phyloP scores from a whole-genome alignment of 2,113 vertebrate species.

The Lanius ludovicianus region DNA sequence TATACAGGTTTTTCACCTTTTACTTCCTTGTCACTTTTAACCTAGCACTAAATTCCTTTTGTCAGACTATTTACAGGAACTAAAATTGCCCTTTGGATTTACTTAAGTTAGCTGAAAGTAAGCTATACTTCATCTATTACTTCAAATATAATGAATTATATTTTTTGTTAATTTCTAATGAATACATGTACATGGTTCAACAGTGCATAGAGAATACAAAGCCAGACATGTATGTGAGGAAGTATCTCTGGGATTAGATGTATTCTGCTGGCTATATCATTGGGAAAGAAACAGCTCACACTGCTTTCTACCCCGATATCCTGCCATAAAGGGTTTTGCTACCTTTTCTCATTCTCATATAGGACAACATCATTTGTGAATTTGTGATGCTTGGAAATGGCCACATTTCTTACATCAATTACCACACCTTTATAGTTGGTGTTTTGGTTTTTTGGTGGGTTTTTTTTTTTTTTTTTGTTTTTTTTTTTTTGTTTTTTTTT shows the following conservation, averaged over 20 bases:
- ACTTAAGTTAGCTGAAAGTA: not conserved
- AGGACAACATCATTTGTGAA: not conserved
- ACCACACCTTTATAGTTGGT: not conserved
- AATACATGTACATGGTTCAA: not conserved
- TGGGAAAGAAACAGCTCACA: not conserved
- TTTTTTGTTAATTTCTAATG: not conserved
- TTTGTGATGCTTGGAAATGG: not conserved
- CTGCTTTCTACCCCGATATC: not conserved
- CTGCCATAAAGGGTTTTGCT: not conserved
- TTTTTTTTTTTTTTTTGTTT: not conserved
- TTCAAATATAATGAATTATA: not conserved
- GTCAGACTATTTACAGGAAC: not conserved
- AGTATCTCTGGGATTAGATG: not conserved
- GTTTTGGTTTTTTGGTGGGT: too few relatives aligned
- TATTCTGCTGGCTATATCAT: not conserved
- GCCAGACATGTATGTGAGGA: not conserved
- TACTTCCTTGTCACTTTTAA: not conserved
- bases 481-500: not conserved
- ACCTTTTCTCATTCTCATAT: not conserved
- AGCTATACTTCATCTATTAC: not conserved
- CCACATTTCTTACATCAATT: not conserved
- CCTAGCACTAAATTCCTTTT: not conserved
- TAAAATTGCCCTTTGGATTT: not conserved
- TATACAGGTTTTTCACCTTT: not conserved
- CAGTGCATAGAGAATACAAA: not conserved